These are phyloP conservation scores for Hylomyscus alleni DNA, from an alignment of 2,797 vertebrate species.

Conservation along the genomic window DNA sequence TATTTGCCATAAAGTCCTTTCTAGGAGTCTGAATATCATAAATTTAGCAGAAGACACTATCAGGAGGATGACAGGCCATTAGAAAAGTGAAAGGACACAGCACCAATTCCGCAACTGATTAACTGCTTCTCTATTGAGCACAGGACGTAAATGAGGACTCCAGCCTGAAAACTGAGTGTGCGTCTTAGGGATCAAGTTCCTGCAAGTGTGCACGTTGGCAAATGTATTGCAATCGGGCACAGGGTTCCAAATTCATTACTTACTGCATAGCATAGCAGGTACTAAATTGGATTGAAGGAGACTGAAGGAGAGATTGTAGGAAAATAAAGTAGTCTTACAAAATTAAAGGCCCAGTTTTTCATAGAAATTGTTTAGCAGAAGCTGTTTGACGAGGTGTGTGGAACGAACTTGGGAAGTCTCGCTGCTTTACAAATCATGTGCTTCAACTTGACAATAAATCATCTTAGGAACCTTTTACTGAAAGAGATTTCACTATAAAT, in stretches of 20 bases:
- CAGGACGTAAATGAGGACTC: slow-evolving; percentile 22
- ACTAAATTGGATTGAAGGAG: slow-evolving; percentile 71
- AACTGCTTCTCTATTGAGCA: slow-evolving; percentile 41
- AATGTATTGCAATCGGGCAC: slow-evolving; percentile 66
- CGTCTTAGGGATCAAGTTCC: slow-evolving; percentile 29
- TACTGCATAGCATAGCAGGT: slow-evolving; percentile 47
- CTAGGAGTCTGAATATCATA: slow-evolving; percentile 48
- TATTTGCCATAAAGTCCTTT: slow-evolving; percentile 38
- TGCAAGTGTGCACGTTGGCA: slow-evolving; percentile 37
- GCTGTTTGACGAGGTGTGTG: slow-evolving; percentile 43
- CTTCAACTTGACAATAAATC: slow-evolving; percentile 73
- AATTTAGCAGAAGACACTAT: slow-evolving; percentile 59
- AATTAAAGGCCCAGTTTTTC: slow-evolving; percentile 74
- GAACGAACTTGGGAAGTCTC: slow-evolving; percentile 61
- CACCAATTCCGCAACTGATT: not conserved
- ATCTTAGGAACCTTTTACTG: slow-evolving; percentile 74
- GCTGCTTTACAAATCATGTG: slow-evolving; percentile 61
- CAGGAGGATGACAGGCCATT: slow-evolving; percentile 27
- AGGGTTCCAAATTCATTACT: slow-evolving; percentile 71
- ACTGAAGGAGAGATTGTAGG: slow-evolving; percentile 53
- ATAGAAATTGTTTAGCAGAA: slow-evolving; percentile 72
- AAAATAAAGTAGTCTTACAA: slow-evolving; percentile 70
- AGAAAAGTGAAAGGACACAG: slow-evolving; percentile 16
- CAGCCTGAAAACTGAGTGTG: slow-evolving; percentile 13
- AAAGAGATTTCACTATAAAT: slow-evolving; percentile 77